Evolutionary conservation across 2,797 vertebrate genomes (phyloP).

Genomic region (Lindbergichthys nudifrons): DNA sequence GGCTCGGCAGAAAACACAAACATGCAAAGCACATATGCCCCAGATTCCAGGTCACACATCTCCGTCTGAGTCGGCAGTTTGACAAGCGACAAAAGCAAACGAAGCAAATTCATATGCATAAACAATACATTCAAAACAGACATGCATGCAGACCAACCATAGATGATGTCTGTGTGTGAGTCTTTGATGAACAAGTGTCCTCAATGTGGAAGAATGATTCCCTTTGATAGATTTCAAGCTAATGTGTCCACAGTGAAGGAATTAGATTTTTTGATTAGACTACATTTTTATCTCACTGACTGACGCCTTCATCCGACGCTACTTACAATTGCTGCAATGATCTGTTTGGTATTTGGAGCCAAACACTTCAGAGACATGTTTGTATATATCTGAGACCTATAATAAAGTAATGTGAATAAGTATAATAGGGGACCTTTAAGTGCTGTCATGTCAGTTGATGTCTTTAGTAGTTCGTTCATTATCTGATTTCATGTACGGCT

Average conservation of each 20-base stretch:
- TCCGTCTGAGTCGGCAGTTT: conserved; percentile 10
- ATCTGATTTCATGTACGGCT: no score
- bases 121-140: not conserved
- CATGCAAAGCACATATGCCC: not conserved
- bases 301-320: no score
- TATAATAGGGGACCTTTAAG: no score
- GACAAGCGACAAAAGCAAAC: not conserved
- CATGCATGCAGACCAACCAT: not conserved
- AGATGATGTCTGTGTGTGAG: not conserved
- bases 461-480: no score
- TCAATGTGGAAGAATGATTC: not conserved
- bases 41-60: conserved; percentile 27
- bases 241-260: conserved; percentile 11
- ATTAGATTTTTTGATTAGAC: not conserved
- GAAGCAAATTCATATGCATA: not conserved
- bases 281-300: no score
- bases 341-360: no score
- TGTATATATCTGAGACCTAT: no score
- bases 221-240: not conserved
- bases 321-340: no score
- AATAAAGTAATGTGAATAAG: no score
- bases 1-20: conserved; percentile 11
- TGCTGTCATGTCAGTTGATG: no score
- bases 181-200: conserved; percentile 1
- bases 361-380: no score